Evolutionary conservation across 2,797 vertebrate species (phyloP), one percentile per base, ranked within the genome.

Genomic region (Paedocypris micromegethes): DNA sequence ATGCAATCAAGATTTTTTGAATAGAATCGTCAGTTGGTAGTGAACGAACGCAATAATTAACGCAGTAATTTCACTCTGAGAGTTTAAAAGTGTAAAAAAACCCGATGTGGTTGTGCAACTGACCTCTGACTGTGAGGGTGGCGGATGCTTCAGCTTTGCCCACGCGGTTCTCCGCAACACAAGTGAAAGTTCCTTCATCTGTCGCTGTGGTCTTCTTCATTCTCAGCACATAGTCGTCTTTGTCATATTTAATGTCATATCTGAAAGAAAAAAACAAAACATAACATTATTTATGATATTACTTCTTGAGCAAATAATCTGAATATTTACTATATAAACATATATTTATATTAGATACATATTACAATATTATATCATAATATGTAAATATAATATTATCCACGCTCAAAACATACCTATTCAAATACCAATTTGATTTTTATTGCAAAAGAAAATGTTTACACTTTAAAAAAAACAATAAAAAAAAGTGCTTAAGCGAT

Each of bases 191-290:
- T 45, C 97, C 97, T 73, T 98, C 94, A 5, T 99, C 97, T 0
- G 79, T 79, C 48, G 92, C 85, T 52, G 82, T 69, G 0, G 93
- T 90, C 80, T 95, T 97, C 87, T 97, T 98, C 78, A 99, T 92
- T 72, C 95, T 90, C 83, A 99, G 86, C 6, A 96, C 90, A 51
- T 95, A 95, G 79, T 98, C 97, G 3, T 99, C 96, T 82, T 93
- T 98, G 81, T 98, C 97, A 9, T 96, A 96, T 76, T 92, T 95
- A 83, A 97, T 94, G 81, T 99, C 97, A 8, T 94, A 98, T 86
- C 96, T 99, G 84, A 0, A 45, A 70, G 63, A 73, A 48, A 77
- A 23, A 23, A 23, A 23, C 23, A 23, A 23, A 23, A 23, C 23
- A 23, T 23, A 23, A 23, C 23, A 23, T 23, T 23, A 23, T 23